Conservation (phyloP, 2,888 invertebrate genomes). For the Napeogenes inachia region DNA sequence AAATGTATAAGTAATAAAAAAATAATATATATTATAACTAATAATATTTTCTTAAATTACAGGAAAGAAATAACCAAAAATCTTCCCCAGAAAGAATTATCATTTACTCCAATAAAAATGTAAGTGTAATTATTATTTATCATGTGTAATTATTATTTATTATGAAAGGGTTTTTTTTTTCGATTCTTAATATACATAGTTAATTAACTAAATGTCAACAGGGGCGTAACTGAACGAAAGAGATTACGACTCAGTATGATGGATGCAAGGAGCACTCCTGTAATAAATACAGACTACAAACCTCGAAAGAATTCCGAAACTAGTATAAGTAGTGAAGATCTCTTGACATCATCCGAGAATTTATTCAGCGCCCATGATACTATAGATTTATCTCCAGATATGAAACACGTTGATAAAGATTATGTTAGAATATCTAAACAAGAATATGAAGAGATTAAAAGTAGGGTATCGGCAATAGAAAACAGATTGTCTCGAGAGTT, state of each 20-base stretch:
- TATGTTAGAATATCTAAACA: slow-evolving; percentile 84
- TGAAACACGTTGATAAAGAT: slow-evolving; percentile 70
- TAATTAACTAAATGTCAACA: slow-evolving; percentile 33
- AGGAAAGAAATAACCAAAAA: slow-evolving; percentile 80
- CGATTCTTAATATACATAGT: neutral
- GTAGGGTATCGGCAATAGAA: slow-evolving; percentile 84
- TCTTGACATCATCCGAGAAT: slow-evolving; percentile 64
- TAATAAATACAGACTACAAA: slow-evolving; percentile 56
- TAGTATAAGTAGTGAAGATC: slow-evolving; percentile 65
- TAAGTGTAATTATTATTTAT: slow-evolving; percentile 54
- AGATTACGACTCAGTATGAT: slow-evolving; percentile 65
- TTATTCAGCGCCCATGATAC: slow-evolving; percentile 68
- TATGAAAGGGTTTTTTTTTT: slow-evolving; percentile 4
- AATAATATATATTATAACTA: neutral
- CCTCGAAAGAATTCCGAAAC: slow-evolving; percentile 63
- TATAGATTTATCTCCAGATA: slow-evolving; percentile 62
- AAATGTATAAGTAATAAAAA: no score
- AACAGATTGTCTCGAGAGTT: slow-evolving; percentile 83
- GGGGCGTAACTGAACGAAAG: slow-evolving; percentile 68
- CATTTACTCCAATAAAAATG: slow-evolving; percentile 79
- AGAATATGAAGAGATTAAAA: slow-evolving; percentile 88
- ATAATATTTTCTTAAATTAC: slow-evolving; percentile 28
- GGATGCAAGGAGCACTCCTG: slow-evolving; percentile 65
- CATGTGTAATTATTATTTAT: slow-evolving; percentile 39
- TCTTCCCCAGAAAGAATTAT: slow-evolving; percentile 79